Evolutionary conservation across 2,797 vertebrate species (phyloP).

Genomic region (Paedocypris micromegethes): DNA sequence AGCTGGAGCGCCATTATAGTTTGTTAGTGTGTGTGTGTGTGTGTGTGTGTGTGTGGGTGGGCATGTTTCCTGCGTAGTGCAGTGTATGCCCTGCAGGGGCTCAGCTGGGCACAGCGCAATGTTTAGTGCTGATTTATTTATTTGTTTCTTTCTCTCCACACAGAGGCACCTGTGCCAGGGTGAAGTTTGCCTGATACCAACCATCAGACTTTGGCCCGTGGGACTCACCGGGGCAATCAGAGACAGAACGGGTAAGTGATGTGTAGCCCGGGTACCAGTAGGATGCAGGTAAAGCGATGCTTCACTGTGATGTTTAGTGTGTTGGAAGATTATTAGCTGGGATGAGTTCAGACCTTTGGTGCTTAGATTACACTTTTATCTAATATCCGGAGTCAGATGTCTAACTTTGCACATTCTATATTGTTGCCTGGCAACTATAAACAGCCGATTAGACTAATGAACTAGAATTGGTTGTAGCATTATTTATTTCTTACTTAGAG

Average conservation of each 20-base stretch:
- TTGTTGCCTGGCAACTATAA: no score
- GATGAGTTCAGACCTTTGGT: no score
- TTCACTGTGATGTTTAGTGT: constrained; percentile 52
- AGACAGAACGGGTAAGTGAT: constrained; percentile 45
- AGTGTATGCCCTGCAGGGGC: constrained; percentile 63
- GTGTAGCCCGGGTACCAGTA: constrained; percentile 44
- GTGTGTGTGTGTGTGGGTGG: constrained; percentile 20
- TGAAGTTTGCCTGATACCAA: constrained; percentile 52
- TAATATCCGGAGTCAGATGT: no score
- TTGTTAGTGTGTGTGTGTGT: constrained; percentile 5
- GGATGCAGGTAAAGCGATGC: constrained; percentile 52
- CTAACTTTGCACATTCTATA: no score
- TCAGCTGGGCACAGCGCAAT: constrained; percentile 69
- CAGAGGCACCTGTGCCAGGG: constrained; percentile 58
- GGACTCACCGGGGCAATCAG: constrained; percentile 44
- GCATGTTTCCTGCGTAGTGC: constrained; percentile 23
- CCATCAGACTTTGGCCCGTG: constrained; percentile 49
- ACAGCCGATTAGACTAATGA: no score
- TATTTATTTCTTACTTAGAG: no score
- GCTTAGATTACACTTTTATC: no score
- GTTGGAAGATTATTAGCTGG: constrained; percentile 22
- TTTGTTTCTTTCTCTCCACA: constrained; percentile 29
- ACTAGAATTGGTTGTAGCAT: no score
- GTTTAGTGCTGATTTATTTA: constrained; percentile 63
- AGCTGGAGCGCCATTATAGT: constrained; percentile 21